A percentile compares a stretch with the other conserved stretches of the same genome.
phyloP scores from a whole-genome alignment of 2,888 invertebrate species.

The Halictus quadricinctus region DNA sequence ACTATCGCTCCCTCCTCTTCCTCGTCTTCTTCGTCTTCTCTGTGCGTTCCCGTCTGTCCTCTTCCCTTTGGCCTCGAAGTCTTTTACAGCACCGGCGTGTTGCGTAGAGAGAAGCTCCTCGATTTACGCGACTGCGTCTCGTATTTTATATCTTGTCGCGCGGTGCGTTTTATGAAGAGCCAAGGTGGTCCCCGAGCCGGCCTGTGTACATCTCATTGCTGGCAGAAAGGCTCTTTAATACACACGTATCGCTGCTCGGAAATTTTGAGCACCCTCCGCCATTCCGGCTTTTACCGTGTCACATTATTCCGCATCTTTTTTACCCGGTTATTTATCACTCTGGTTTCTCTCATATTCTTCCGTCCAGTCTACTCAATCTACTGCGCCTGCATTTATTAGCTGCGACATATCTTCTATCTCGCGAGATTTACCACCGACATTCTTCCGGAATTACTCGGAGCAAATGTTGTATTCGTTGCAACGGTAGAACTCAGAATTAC shows the following conservation, averaged over 20 bases:
- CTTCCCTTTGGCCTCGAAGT: constrained; percentile 27
- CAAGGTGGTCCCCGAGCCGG: not conserved
- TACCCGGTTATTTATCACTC: not conserved
- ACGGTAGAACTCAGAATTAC: not conserved
- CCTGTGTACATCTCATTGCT: not conserved
- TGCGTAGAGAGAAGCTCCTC: constrained; percentile 20
- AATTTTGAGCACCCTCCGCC: not conserved
- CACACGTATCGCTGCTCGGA: not conserved
- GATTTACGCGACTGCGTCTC: constrained; percentile 9
- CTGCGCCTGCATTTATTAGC: not conserved
- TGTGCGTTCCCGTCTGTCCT: not conserved
- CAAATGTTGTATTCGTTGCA: not conserved
- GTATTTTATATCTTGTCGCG: constrained; percentile 13
- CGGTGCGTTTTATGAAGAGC: not conserved
- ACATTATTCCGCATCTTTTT: not conserved
- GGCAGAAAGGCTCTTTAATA: not conserved
- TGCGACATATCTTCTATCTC: not conserved
- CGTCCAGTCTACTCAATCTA: not conserved
- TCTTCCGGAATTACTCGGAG: not conserved
- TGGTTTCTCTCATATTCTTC: not conserved
- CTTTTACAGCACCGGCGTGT: constrained; percentile 17
- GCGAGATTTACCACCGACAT: not conserved
- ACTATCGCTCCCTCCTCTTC: constrained; percentile 6
- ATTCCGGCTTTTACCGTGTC: not conserved
- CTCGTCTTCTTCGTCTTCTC: not conserved